Evolutionary conservation across 1,140 invertebrate species (phyloP).

Genomic region (Caenorhabditis inopinata): DNA sequence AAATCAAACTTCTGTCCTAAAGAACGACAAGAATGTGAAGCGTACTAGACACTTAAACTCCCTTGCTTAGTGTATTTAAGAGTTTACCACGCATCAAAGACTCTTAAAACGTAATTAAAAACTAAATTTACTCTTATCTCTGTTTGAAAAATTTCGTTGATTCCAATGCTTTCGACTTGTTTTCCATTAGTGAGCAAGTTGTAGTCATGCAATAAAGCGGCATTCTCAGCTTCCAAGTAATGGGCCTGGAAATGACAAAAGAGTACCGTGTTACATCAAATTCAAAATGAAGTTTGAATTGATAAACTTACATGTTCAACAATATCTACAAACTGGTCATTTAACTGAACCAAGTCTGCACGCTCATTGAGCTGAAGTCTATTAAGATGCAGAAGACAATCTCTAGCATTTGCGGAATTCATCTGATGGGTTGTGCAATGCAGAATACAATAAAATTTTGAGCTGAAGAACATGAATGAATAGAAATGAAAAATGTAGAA

Average conservation of each 20-base stretch:
- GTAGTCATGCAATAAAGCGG: background rate
- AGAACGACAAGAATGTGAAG: too few species aligned
- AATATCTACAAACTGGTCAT: slow-evolving; percentile 2
- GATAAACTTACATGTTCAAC: background rate
- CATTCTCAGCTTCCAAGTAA: background rate
- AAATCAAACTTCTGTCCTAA: too few species aligned
- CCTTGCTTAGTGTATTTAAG: too few species aligned
- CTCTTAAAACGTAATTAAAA: background rate
- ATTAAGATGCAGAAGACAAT: slow-evolving; percentile 5
- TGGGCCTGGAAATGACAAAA: background rate
- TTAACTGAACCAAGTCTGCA: background rate
- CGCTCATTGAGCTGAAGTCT: background rate
- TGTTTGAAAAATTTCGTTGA: background rate
- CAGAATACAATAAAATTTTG: background rate
- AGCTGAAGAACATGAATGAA: too few species aligned
- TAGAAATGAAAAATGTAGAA: too few species aligned
- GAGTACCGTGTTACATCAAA: too few species aligned
- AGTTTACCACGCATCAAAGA: too few species aligned
- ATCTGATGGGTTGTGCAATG: background rate
- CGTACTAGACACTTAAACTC: too few species aligned
- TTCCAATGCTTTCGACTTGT: background rate
- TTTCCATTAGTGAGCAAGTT: background rate
- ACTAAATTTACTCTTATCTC: background rate
- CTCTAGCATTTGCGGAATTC: slow-evolving; percentile 16
- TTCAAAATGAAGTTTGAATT: too few species aligned